Evolutionary conservation across 2,797 vertebrate genomes (phyloP), one percentile per base, ranked within the genome.

Genomic region (Malacoctenus gilli): DNA sequence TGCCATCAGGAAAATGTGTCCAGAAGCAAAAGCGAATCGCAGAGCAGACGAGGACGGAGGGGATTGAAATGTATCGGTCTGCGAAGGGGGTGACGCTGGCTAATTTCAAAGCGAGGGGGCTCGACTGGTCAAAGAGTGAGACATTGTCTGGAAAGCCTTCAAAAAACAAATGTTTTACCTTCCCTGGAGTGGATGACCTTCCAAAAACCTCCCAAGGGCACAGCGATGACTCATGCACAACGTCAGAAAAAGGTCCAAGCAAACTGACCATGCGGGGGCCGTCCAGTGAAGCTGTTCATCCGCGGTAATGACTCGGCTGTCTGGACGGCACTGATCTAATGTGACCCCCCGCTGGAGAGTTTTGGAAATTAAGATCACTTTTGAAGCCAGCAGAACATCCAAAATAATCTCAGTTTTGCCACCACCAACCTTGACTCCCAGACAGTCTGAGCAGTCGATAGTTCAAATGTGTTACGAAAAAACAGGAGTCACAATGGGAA

Each of bases 261-360:
- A 19, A 46, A 68, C 5, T n/a, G n/a, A n/a, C n/a, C n/a, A n/a
- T n/a, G n/a, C n/a, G n/a, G n/a, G n/a, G n/a, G n/a, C n/a, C 20
- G 12, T 37, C 54, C 21, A 49, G 20, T 43, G 31, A n/a, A 36
- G 6, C 5, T 28, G 5, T 28, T 28, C 6, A 28, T 28, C 9
- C 9, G 20, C 37, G 49, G 40, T 67, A 46, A 25, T 38, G 47
- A 38, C 41, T 51, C 46, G 32, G n/a, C 62, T 38, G 30, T 28
- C 20, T 43, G 49, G 39, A 38, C 39, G 48, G 40, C 54, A 43
- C 9, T 30, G 32, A 18, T 15, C 46, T 48, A 44, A 43, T 5
- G 34, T 39, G 32, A 13, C 43, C 43, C n/a, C 16, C 34, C 16
- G 21, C 20, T 13, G 19, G n/a, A 52, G 34, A 34, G 10, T 34